Conservation (phyloP, 2,113 vertebrate species). For the Mixornis gularis region DNA sequence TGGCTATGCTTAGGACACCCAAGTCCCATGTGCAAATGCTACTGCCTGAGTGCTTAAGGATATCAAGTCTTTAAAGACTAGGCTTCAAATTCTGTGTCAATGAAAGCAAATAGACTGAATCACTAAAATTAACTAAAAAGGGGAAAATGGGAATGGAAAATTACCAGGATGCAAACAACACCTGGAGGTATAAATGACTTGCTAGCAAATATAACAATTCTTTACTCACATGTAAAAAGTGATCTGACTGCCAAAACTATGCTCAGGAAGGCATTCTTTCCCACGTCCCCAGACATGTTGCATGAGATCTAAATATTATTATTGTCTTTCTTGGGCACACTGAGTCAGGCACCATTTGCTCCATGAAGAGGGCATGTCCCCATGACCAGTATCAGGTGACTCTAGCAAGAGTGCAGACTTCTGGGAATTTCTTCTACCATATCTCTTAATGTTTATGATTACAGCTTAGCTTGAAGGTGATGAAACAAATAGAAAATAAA, state of each 20-base stretch:
- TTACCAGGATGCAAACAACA: background rate
- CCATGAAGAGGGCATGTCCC: background rate
- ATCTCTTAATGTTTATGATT: background rate
- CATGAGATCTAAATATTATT: slow-evolving; percentile 6
- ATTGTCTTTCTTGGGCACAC: background rate
- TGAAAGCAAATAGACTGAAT: background rate
- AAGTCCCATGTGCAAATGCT: background rate
- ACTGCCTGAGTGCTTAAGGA: background rate
- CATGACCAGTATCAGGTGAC: background rate
- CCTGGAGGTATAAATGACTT: background rate
- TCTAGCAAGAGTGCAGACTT: background rate
- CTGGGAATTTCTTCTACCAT: background rate
- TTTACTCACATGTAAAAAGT: background rate
- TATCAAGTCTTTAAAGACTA: background rate
- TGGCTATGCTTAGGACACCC: background rate
- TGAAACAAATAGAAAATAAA: background rate
- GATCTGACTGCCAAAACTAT: slow-evolving; percentile 9
- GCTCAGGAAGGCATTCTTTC: background rate
- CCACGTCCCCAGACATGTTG: background rate
- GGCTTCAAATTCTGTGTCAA: background rate
- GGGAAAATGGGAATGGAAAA: background rate
- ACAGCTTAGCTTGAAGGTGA: background rate
- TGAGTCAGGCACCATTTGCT: slow-evolving; percentile 35
- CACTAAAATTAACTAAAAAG: background rate
- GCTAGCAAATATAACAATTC: background rate